These are phyloP conservation scores for Stomatorhinus walkeri DNA, from an alignment of 2,797 vertebrate genomes.

Conservation along the genomic window DNA sequence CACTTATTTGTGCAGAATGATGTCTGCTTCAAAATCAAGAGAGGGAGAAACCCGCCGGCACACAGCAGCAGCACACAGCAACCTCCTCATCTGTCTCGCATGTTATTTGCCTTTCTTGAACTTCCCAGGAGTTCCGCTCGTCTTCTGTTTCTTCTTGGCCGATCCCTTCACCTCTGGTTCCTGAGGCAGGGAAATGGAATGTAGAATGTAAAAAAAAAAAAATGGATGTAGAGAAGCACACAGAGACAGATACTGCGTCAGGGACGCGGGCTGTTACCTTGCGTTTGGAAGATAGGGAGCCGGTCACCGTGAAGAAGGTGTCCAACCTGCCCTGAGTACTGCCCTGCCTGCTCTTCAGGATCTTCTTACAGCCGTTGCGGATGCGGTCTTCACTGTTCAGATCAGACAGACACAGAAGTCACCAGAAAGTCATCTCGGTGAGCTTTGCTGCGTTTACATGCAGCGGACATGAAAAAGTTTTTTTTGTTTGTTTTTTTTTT, in stretches of 20 bases:
- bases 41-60: neutral
- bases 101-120: slow-evolving; percentile 70
- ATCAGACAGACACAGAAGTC: neutral
- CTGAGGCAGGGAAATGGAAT: slow-evolving; percentile 34
- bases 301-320: slow-evolving; percentile 88
- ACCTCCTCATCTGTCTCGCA: neutral
- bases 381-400: slow-evolving; percentile 76
- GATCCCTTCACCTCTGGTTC: slow-evolving; percentile 74
- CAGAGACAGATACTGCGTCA: neutral
- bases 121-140: slow-evolving; percentile 55
- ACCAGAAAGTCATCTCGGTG: neutral
- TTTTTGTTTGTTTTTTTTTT: too few species aligned
- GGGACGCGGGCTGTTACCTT: slow-evolving; percentile 54
- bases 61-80: neutral
- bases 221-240: neutral
- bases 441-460: neutral
- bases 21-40: neutral
- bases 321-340: slow-evolving; percentile 91
- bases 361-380: slow-evolving; percentile 77
- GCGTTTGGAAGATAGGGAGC: slow-evolving; percentile 88
- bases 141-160: slow-evolving; percentile 83
- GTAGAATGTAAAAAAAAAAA: neutral
- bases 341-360: slow-evolving; percentile 82
- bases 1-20: neutral
- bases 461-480: neutral